Conservation (phyloP, 2,888 invertebrate species). For the Tetragonisca angustula region DNA sequence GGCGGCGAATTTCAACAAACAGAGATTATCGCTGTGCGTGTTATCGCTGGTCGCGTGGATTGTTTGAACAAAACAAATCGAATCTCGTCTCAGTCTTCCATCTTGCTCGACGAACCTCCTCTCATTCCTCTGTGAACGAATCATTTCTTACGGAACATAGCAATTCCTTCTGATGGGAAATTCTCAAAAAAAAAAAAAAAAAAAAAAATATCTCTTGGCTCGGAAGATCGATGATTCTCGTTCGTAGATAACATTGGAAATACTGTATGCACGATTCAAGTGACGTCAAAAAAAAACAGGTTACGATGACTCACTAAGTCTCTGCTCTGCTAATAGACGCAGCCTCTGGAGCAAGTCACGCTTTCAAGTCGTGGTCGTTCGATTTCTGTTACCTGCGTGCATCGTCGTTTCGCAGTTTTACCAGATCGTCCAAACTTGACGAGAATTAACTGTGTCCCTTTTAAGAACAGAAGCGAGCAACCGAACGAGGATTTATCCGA, state of each 20-base stretch:
- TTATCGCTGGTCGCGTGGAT: conserved; percentile 44
- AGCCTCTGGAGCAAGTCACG: conserved; percentile 27
- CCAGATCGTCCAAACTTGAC: not conserved
- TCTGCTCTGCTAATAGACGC: conserved; percentile 42
- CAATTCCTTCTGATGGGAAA: not conserved
- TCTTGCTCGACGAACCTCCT: not conserved
- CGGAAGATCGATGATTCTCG: not conserved
- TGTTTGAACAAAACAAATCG: conserved; percentile 52
- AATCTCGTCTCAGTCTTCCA: conserved; percentile 41
- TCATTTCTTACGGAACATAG: not conserved
- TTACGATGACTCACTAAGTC: conserved; percentile 51
- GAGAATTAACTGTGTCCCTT: conserved; percentile 11
- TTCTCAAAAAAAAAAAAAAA: too few species aligned
- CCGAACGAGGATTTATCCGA: conserved; percentile 9
- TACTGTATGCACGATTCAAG: not conserved
- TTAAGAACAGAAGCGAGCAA: conserved; percentile 9
- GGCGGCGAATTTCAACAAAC: conserved; percentile 40
- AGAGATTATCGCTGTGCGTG: conserved; percentile 42
- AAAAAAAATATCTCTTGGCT: not conserved
- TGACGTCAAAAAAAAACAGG: conserved; percentile 24
- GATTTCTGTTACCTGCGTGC: conserved; percentile 43
- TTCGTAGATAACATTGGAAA: not conserved
- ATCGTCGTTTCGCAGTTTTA: conserved; percentile 31
- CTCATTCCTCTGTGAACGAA: not conserved
- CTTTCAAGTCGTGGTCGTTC: conserved; percentile 43